These are phyloP conservation scores for Heterodera filipjevi DNA, from an alignment of 2,888 invertebrate genomes.

Conservation along the genomic window DNA sequence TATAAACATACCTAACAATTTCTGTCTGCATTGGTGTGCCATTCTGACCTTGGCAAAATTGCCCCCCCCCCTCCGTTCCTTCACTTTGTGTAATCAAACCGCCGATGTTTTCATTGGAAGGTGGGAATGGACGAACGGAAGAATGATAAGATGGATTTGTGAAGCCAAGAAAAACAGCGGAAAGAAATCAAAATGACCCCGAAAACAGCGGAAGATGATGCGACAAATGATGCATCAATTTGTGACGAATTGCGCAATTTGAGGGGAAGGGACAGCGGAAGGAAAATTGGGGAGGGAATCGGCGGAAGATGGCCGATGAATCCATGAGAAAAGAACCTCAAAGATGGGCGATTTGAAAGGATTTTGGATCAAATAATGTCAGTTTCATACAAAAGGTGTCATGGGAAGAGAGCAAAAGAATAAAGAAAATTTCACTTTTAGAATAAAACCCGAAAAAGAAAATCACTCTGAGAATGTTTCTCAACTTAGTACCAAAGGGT, in stretches of 20 bases:
- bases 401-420: too few species aligned
- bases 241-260: neutral
- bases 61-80: neutral
- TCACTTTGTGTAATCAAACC: neutral
- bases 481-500: too few species aligned
- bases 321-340: neutral
- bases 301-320: neutral
- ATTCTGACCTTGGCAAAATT: neutral
- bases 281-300: neutral
- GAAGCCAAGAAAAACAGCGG: neutral
- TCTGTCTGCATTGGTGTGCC: neutral
- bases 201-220: neutral
- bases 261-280: neutral
- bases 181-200: conserved; percentile 2
- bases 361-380: too few species aligned
- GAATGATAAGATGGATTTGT: neutral
- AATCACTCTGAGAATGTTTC: too few species aligned
- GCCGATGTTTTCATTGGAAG: neutral
- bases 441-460: too few species aligned
- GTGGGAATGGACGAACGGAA: neutral
- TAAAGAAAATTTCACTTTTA: too few species aligned
- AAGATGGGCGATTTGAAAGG: neutral
- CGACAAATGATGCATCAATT: neutral
- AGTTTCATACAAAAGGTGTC: too few species aligned
- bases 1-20: neutral